These are phyloP conservation scores for Florisuga fusca DNA, from an alignment of 2,797 vertebrate genomes.

Conservation along the genomic window DNA sequence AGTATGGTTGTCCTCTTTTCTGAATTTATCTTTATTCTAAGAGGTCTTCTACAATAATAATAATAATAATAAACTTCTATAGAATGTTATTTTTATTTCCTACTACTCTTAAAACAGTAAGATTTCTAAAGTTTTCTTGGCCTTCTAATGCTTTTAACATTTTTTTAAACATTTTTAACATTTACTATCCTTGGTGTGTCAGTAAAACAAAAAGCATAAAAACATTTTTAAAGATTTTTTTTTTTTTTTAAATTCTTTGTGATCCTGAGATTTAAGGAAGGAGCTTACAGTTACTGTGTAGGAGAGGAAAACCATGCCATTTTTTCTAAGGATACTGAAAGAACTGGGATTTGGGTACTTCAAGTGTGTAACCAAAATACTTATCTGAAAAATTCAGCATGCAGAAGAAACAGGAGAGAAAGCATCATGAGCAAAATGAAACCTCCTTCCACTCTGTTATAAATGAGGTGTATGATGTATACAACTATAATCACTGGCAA, in stretches of 20 bases:
- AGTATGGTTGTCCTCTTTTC: background rate
- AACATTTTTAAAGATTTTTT: background rate
- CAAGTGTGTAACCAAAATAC: background rate
- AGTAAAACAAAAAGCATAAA: background rate
- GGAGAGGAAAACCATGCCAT: background rate
- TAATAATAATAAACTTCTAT: background rate
- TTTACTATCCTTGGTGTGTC: background rate
- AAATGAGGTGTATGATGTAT: background rate
- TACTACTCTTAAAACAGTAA: accelerated
- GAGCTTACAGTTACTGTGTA: background rate
- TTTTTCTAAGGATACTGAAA: background rate
- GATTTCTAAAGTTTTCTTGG: background rate
- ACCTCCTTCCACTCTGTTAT: background rate
- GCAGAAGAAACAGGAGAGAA: background rate
- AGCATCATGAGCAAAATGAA: background rate
- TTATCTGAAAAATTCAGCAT: background rate
- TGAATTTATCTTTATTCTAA: background rate
- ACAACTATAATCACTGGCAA: background rate
- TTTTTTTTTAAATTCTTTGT: background rate
- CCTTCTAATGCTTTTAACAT: background rate
- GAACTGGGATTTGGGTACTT: background rate
- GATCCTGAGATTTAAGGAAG: background rate
- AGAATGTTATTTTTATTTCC: background rate
- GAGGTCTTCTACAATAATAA: background rate
- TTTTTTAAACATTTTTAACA: background rate